Percentiles rank a stretch among this genome's conserved stretches.
These are phyloP conservation scores for Virgularia gustaviana DNA, from an alignment of 92 coral and sea anemone species.

Conservation along the genomic window DNA sequence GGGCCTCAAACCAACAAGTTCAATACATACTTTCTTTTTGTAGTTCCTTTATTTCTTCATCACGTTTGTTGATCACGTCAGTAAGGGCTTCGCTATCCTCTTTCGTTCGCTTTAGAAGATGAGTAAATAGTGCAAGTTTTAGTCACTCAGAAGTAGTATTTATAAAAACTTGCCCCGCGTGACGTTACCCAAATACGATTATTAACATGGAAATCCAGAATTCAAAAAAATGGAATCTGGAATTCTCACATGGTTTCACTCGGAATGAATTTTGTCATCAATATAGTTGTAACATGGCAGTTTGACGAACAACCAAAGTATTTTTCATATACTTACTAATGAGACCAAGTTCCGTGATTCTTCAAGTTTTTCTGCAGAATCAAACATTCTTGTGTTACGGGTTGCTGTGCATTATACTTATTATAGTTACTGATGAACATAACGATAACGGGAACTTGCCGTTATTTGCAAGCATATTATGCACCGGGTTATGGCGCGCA, in stretches of 20 bases:
- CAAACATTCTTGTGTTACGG: too few species aligned
- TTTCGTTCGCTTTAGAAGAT: conserved; percentile 19
- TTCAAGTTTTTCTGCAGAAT: not conserved
- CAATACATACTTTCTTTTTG: conserved; percentile 44
- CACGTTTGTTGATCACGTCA: conserved; percentile 29
- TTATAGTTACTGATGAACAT: too few species aligned
- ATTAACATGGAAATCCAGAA: not conserved
- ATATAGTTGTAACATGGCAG: not conserved
- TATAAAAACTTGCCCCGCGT: not conserved
- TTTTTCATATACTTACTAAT: not conserved
- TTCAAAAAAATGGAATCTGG: not conserved
- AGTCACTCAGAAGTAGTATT: not conserved
- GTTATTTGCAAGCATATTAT: too few species aligned
- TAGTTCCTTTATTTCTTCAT: conserved; percentile 41
- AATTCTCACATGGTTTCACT: not conserved
- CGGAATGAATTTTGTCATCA: not conserved
- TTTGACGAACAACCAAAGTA: too few species aligned
- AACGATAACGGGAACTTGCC: too few species aligned
- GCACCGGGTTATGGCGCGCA: too few species aligned
- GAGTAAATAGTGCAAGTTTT: not conserved
- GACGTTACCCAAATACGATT: not conserved
- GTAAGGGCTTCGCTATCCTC: conserved; percentile 33
- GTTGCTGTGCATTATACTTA: too few species aligned
- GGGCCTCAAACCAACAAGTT: too few species aligned
- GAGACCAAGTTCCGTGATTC: not conserved